These are phyloP conservation scores for Andrena bicolor DNA, from an alignment of 2,888 invertebrate genomes.

Conservation along the genomic window DNA sequence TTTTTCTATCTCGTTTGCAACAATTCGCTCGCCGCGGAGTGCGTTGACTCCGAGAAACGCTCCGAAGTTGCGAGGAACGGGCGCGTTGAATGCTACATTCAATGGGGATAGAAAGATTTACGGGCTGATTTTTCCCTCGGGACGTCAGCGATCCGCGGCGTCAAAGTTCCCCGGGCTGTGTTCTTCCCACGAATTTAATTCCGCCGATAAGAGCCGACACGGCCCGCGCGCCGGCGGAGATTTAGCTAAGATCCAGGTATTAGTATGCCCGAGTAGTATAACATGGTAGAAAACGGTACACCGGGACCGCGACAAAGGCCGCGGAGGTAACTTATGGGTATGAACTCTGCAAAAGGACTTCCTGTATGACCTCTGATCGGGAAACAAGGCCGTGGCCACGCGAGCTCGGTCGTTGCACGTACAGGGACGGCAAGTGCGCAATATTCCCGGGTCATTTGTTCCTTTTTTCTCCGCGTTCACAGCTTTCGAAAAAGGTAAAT, in stretches of 20 bases:
- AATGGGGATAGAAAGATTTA: conserved; percentile 12
- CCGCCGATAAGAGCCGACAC: conserved; percentile 39
- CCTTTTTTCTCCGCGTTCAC: background rate
- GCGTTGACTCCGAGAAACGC: conserved; percentile 8
- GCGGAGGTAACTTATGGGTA: conserved; percentile 62
- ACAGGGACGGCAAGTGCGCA: conserved; percentile 28
- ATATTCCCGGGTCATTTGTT: conserved; percentile 20
- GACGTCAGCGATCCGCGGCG: conserved; percentile 5
- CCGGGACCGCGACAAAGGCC: conserved; percentile 60
- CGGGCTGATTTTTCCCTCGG: conserved; percentile 9
- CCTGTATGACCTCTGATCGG: conserved; percentile 65
- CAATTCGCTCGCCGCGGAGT: conserved; percentile 1
- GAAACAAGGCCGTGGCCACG: conserved; percentile 64
- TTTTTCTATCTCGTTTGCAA: background rate
- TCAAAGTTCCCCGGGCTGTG: conserved; percentile 15
- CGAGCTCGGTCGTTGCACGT: conserved; percentile 45
- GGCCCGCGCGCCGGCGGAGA: conserved; percentile 18
- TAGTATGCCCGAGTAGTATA: conserved; percentile 59
- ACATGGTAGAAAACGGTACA: conserved; percentile 61
- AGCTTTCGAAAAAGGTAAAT: background rate
- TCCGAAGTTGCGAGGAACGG: background rate
- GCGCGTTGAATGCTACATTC: background rate
- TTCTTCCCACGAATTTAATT: conserved; percentile 58
- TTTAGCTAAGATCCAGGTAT: conserved; percentile 60
- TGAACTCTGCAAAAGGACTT: conserved; percentile 67